Conservation (phyloP, 2,888 invertebrate genomes). For the Neocrepidodera transversa region DNA sequence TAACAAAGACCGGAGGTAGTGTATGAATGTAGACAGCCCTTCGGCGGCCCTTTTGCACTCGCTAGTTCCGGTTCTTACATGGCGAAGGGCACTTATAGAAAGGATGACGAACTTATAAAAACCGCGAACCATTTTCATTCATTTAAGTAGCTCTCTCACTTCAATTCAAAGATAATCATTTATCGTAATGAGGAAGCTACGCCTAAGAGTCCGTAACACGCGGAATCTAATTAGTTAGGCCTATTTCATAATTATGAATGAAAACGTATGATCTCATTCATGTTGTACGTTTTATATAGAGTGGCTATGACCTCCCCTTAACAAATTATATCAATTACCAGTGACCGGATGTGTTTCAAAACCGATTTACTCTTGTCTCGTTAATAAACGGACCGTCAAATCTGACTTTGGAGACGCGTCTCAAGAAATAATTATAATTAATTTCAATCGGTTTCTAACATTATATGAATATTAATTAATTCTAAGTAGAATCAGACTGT, state of each 20-base stretch:
- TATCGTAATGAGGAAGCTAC: constrained; percentile 21
- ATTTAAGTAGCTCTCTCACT: too few relatives aligned
- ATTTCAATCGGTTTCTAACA: too few relatives aligned
- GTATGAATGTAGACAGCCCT: constrained; percentile 8
- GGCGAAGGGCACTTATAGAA: constrained; percentile 5
- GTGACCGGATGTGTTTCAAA: constrained; percentile 37
- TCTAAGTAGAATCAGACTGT: too few relatives aligned
- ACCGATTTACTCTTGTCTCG: constrained; percentile 7
- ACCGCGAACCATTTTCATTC: too few relatives aligned
- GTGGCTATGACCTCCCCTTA: constrained; percentile 39
- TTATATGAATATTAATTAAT: too few relatives aligned
- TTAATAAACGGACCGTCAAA: not conserved
- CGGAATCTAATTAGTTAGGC: constrained; percentile 23
- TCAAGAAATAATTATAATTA: too few relatives aligned
- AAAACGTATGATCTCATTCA: constrained; percentile 42
- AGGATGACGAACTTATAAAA: not conserved
- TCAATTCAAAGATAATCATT: too few relatives aligned
- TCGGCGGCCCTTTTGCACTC: constrained; percentile 16
- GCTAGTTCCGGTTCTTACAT: constrained; percentile 24
- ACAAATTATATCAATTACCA: constrained; percentile 44
- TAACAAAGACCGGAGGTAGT: constrained; percentile 23
- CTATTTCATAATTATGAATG: constrained; percentile 28
- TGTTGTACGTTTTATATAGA: constrained; percentile 25
- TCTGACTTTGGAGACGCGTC: too few relatives aligned
- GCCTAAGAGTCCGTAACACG: constrained; percentile 10